Percentiles rank a stretch among this genome's conserved stretches.
Conservation (phyloP, 1,140 invertebrate genomes). For the Lineus longissimus region DNA sequence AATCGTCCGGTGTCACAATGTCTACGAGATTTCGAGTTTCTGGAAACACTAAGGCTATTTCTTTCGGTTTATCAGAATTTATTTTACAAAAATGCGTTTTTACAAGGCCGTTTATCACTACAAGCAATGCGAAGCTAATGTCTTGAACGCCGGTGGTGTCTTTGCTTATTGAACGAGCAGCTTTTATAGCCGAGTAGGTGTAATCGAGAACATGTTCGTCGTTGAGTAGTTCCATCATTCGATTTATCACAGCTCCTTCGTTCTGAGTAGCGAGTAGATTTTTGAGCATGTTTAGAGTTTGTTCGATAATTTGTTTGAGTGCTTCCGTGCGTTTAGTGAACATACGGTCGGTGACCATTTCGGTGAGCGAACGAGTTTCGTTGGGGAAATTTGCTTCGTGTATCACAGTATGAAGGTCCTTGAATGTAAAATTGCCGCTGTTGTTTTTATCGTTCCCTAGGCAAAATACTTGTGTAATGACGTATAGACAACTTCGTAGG, state of each 20-base stretch:
- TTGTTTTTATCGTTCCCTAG: slow-evolving; percentile 5
- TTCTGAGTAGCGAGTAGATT: background rate
- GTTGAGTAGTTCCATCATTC: background rate
- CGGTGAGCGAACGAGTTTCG: background rate
- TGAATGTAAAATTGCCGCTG: background rate
- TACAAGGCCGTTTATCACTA: slow-evolving; percentile 7
- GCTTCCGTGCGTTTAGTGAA: background rate
- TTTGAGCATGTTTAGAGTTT: slow-evolving; percentile 2
- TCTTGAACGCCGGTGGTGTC: slow-evolving; percentile 3
- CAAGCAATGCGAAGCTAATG: background rate
- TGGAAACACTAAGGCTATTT: slow-evolving; percentile 6
- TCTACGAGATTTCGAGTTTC: slow-evolving; percentile 3
- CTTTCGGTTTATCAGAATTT: slow-evolving; percentile 6
- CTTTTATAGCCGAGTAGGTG: slow-evolving; percentile 3
- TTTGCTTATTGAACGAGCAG: background rate
- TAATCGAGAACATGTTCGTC: slow-evolving; percentile 4
- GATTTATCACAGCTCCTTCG: background rate
- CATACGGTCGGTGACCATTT: background rate
- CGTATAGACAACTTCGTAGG: background rate
- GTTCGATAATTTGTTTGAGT: background rate
- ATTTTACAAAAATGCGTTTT: slow-evolving; percentile 6
- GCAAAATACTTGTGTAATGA: slow-evolving; percentile 5
- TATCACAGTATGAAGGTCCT: background rate
- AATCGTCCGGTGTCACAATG: background rate
- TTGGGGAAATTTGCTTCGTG: slow-evolving; percentile 5